Evolutionary conservation across 2,888 invertebrate genomes (phyloP).

Genomic region (Himalopsyche anomala): DNA sequence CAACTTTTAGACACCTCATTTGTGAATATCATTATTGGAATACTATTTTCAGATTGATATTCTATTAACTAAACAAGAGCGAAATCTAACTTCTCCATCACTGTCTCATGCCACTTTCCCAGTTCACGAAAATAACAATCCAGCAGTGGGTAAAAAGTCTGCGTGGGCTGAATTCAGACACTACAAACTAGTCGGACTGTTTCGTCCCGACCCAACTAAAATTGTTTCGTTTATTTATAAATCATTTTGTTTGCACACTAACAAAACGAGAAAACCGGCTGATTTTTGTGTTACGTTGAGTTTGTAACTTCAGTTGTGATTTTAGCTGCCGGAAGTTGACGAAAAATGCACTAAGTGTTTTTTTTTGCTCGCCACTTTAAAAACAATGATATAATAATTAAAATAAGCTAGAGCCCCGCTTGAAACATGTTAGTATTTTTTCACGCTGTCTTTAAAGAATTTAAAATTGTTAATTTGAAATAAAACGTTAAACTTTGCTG

Average conservation of each 20-base stretch:
- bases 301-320: neutral
- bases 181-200: neutral
- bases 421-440: too few species aligned
- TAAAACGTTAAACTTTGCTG: too few species aligned
- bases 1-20: neutral
- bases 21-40: neutral
- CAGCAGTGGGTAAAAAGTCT: constrained; percentile 19
- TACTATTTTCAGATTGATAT: neutral
- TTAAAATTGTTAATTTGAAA: too few species aligned
- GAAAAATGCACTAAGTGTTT: too few species aligned
- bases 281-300: neutral
- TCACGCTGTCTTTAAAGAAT: too few species aligned
- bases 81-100: neutral
- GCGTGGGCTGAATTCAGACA: neutral
- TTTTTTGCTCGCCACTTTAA: too few species aligned
- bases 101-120: neutral
- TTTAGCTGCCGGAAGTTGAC: too few species aligned
- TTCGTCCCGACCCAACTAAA: neutral
- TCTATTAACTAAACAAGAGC: neutral
- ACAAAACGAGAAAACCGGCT: constrained; percentile 4
- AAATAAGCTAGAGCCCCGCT: too few species aligned
- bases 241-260: constrained; percentile 16
- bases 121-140: constrained; percentile 26
- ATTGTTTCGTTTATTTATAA: neutral
- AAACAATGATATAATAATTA: too few species aligned